Evolutionary conservation across 2,797 vertebrate species (phyloP).

Genomic region (Epinephelus coioides): DNA sequence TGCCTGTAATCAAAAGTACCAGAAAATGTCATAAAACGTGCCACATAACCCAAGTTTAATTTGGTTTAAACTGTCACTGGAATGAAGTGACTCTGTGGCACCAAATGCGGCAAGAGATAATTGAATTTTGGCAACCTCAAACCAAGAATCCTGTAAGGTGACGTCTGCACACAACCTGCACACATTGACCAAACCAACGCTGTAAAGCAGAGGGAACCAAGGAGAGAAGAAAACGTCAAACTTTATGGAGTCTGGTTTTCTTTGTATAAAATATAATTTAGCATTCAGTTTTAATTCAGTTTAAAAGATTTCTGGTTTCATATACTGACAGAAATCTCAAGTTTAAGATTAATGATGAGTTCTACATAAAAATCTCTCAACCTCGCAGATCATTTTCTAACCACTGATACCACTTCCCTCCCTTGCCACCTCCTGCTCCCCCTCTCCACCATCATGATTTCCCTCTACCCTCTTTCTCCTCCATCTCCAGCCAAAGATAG

Average conservation of each 20-base stretch:
- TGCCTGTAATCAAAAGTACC: background rate
- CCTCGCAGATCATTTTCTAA: conserved; percentile 43
- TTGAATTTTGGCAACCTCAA: conserved; percentile 31
- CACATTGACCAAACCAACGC: conserved; percentile 28
- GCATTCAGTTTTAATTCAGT: background rate
- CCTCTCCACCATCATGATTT: conserved; percentile 9
- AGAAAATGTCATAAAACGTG: conserved; percentile 19
- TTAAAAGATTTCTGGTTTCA: conserved; percentile 3
- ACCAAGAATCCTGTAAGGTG: background rate
- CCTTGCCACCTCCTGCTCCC: background rate
- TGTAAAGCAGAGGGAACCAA: conserved; percentile 6
- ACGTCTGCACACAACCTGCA: conserved; percentile 15
- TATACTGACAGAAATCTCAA: background rate
- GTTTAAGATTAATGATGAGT: conserved; percentile 41
- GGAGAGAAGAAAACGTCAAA: background rate
- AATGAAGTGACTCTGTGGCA: conserved; percentile 16
- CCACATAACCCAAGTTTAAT: conserved; percentile 14
- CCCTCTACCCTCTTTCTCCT: background rate
- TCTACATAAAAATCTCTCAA: conserved; percentile 21
- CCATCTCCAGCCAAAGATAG: conserved; percentile 84
- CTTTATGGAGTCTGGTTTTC: background rate
- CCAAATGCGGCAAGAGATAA: conserved; percentile 9
- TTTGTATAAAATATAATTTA: background rate
- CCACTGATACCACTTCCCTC: conserved; percentile 32
- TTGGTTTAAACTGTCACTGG: conserved; percentile 10